Evolutionary conservation across 64 coral and sea anemone species (phyloP).

Genomic region (Dendronephthya gigantea): DNA sequence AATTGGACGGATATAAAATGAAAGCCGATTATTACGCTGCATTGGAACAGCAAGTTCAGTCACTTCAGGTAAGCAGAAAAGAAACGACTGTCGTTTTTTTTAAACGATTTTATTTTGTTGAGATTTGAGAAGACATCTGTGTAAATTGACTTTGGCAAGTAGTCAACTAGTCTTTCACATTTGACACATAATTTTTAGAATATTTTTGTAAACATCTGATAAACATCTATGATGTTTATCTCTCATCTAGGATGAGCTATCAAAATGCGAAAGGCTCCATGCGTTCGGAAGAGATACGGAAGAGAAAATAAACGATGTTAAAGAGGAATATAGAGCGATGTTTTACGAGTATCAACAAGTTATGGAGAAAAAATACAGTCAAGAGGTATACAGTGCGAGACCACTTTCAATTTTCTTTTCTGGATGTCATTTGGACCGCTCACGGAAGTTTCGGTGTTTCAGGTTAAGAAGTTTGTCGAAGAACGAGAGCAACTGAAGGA

Average conservation of each 20-base stretch:
- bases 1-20: background rate
- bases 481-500: background rate
- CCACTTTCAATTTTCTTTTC: too few relatives aligned
- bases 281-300: background rate
- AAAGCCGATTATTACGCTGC: background rate
- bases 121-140: too few relatives aligned
- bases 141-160: background rate
- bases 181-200: background rate
- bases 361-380: background rate
- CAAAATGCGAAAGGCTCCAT: background rate
- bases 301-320: background rate
- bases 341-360: background rate
- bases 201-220: background rate
- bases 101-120: too few relatives aligned
- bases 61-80: background rate
- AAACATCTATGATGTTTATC: too few relatives aligned
- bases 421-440: too few relatives aligned
- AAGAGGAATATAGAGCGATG: background rate
- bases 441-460: too few relatives aligned
- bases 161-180: background rate
- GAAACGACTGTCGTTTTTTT: background rate
- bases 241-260: background rate
- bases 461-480: background rate
- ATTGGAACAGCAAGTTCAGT: background rate
- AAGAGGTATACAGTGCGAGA: too few relatives aligned